These are phyloP conservation scores for Amblyteles armatorius DNA, from an alignment of 2,888 invertebrate species.

Conservation along the genomic window DNA sequence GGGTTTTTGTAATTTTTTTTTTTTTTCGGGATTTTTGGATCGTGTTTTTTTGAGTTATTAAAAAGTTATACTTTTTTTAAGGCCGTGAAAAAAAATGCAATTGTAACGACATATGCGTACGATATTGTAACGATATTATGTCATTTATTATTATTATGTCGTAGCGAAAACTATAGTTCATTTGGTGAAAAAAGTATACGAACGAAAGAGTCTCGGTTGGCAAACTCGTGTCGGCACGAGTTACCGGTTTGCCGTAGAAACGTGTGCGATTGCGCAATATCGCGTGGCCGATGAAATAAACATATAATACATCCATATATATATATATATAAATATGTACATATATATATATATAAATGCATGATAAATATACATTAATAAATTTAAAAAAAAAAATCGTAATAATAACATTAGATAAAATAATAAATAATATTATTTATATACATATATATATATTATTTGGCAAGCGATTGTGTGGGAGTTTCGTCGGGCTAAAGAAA, in stretches of 20 bases:
- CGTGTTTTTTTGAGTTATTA: no score
- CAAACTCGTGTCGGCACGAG: constrained; percentile 7
- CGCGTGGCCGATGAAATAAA: background rate
- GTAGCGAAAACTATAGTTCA: no score
- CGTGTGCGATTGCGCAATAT: constrained; percentile 47
- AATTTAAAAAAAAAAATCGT: background rate
- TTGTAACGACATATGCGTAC: no score
- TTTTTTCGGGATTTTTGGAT: no score
- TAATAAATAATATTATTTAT: background rate
- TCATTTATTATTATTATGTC: no score
- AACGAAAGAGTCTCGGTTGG: background rate
- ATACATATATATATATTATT: background rate
- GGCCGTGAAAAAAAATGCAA: no score
- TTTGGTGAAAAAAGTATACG: background rate
- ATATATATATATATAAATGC: background rate
- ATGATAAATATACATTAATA: background rate
- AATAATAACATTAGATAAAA: background rate
- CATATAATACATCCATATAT: background rate
- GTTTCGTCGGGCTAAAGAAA: background rate
- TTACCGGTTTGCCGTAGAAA: constrained; percentile 11
- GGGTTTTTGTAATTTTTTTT: no score
- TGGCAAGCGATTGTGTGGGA: background rate
- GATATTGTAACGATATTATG: no score
- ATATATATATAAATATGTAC: constrained; percentile 8
- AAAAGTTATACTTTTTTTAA: no score